Conservation (phyloP, 2,113 vertebrate genomes). For the Nycticorax nycticorax region DNA sequence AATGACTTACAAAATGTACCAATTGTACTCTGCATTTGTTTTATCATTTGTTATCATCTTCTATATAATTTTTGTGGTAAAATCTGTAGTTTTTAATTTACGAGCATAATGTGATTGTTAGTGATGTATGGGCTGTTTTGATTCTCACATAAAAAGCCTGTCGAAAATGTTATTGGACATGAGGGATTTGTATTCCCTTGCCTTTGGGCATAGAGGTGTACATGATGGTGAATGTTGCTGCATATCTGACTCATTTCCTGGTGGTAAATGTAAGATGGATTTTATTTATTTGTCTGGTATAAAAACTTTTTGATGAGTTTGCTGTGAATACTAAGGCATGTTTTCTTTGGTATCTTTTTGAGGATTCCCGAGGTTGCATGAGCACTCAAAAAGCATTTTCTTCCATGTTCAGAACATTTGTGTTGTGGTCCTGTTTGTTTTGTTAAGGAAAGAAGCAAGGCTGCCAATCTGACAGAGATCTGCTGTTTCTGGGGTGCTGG, state of each 20-base stretch:
- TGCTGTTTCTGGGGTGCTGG: background rate
- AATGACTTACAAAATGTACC: background rate
- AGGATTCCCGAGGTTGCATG: background rate
- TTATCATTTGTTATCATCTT: background rate
- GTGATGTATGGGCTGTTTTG: background rate
- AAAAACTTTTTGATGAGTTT: background rate
- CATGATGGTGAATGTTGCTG: background rate
- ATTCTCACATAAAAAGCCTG: background rate
- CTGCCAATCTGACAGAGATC: background rate
- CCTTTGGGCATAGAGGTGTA: background rate
- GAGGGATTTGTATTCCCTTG: background rate
- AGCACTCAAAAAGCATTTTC: background rate
- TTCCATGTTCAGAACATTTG: background rate
- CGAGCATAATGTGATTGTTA: background rate
- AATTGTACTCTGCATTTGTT: background rate
- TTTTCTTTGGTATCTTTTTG: background rate
- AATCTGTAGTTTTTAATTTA: background rate
- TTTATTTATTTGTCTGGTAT: background rate
- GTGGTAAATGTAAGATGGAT: background rate
- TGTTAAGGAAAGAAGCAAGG: background rate
- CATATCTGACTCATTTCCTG: background rate
- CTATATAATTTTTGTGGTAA: background rate
- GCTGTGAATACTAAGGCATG: background rate
- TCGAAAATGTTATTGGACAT: background rate
- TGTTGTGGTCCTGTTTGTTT: background rate